A percentile compares a stretch with the other conserved stretches of the same genome.
These are phyloP conservation scores for Pica pica DNA, from an alignment of 2,113 vertebrate genomes.

Conservation along the genomic window DNA sequence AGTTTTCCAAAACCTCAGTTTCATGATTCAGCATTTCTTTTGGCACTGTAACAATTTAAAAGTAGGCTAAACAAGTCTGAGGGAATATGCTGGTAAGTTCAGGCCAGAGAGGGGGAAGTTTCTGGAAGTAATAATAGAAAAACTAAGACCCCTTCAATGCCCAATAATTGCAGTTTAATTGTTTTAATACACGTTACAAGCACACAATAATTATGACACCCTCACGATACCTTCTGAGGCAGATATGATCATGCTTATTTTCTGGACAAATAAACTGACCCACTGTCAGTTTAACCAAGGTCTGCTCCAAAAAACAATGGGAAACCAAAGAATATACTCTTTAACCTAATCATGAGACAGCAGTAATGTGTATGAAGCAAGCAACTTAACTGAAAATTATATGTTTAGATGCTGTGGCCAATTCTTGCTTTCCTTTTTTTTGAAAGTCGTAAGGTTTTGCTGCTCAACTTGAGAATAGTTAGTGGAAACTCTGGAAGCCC, in stretches of 20 bases:
- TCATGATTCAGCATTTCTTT: conserved; percentile 64
- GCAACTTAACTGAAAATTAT: background rate
- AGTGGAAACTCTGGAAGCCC: background rate
- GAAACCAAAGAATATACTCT: background rate
- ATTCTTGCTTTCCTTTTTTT: background rate
- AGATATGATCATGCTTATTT: background rate
- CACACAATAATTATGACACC: background rate
- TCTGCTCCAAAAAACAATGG: background rate
- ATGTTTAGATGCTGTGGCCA: background rate
- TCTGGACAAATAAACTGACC: background rate
- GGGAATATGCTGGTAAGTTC: background rate
- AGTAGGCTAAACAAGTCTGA: conserved; percentile 17
- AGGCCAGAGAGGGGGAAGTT: background rate
- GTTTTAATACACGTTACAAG: background rate
- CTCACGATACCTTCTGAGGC: background rate
- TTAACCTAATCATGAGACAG: background rate
- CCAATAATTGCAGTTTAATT: background rate
- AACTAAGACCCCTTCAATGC: background rate
- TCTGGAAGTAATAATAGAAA: background rate
- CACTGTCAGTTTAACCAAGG: background rate
- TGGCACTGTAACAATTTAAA: conserved; percentile 36
- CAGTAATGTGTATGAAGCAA: background rate
- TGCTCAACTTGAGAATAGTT: background rate
- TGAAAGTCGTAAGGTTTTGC: background rate
- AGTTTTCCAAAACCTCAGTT: conserved; percentile 45